Evolutionary conservation across 2,797 vertebrate species (phyloP), one percentile per base, ranked within the genome.

Genomic region (Leucoraja ocellata): DNA sequence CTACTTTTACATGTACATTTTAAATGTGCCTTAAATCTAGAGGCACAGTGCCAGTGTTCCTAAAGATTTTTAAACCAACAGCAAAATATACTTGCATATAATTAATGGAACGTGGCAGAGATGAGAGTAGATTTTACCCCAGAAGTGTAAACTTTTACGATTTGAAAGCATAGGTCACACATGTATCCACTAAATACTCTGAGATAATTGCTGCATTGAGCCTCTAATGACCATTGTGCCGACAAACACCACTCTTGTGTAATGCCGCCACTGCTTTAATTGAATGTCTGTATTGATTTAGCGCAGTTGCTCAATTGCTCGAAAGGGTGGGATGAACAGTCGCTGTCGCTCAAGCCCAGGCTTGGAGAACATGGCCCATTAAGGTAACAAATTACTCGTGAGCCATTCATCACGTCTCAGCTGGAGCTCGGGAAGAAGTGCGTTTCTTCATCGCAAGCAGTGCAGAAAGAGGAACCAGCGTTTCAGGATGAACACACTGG

Each of bases 141-240:
- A 16, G 39, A 23, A 39, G 32, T 25, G 16, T 39, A 39, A 21
- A 73, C 11, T 73, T 91, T 13, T 73, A 23, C 7, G 9, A 39
- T 8, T 39, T 74, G 61, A 88, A 88, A 65, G 5, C 16, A 88
- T 9, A 65, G 32, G 63, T 65, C n/a, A 18, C 65, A 63, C n/a
- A 88, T 16, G 14, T 10, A 36, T 46, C 90, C 3, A 74, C 21
- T 73, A 92, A 74, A n/a, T 92, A 68, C 36, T 91, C 14, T 6
- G 39, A 76, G 39, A 92, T 74, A 68, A 92, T 92, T 76, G 32
- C 90, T 92, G 90, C 23, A 7, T 58, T 92, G 73, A 54, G 71
- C 25, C 14, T 54, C 36, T 76, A 73, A 92, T 92, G 39, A 74
- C 25, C 13, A 23, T 1, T 1, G 21, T 73, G 8, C 36, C 23